Base-by-base conservation (phyloP, 2,797 vertebrate species). In the Erpetoichthys calabaricus region DNA sequence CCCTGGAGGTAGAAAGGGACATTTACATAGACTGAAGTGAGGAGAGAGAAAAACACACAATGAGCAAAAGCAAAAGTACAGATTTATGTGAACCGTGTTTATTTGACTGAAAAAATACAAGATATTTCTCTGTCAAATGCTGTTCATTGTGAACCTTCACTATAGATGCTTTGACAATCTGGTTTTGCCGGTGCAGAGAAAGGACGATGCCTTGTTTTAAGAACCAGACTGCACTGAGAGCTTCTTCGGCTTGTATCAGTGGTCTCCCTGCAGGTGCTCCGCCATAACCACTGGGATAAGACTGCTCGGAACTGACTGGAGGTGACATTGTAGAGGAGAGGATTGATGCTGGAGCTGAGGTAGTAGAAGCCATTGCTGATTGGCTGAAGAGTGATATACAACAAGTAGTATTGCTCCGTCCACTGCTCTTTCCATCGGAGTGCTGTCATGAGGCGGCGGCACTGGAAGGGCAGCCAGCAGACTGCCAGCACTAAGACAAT, bases 381-480 rank as follows among this genome's bases (percentile, higher is more conserved):
- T 6, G 62, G 62, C 45, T 69, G 64, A 47, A 67, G 50, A 42
- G 57, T 60, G 42, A 64, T 62, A 47, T 66, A 69, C 3, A 51
- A 64, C 1, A 55, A 55, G 58, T 66, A 69, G 60, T 69, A 69
- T 2, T 10, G 51, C 45, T 64, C 61, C 8, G 67, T 67, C 67
- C 67, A 69, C 9, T 64, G 59, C 9, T 60, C 60, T 46, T 65
- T 66, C 54, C 25, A 51, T 8, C 59, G 55, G 9, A 63, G 4
- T 4, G 63, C 65, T 42, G 59, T 63, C 65, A 69, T 69, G 43
- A 69, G 54, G 5, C 67, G 63, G 6, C 62, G 59, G 5, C 65
- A 59, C 58, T 69, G 67, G 51, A 64, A 69, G 8, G 67, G 65
- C 8, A 69, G 9, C 67, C 67, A 69, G 47, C 67, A 69, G 9